Conservation (phyloP, 1,140 invertebrate genomes). For the Tachypleus tridentatus region DNA sequence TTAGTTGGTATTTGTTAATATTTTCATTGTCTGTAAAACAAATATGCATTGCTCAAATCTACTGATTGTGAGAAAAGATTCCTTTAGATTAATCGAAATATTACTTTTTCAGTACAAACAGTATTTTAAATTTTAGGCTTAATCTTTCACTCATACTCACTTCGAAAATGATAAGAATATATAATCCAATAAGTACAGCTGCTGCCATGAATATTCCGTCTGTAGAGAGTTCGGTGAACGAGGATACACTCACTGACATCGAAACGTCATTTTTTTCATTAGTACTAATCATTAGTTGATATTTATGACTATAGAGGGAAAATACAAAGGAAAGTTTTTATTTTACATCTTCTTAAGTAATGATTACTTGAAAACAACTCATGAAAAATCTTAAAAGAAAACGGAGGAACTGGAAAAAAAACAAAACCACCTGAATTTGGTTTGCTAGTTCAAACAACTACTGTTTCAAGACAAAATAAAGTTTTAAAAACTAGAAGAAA, state of each 20-base stretch:
- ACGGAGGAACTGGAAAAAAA: neutral
- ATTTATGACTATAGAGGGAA: conserved; percentile 1
- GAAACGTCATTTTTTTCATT: conserved; percentile 12
- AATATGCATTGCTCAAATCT: too few relatives aligned
- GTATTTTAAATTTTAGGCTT: conserved; percentile 13
- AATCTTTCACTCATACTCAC: conserved; percentile 35
- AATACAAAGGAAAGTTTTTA: neutral
- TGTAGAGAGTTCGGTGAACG: conserved; percentile 17
- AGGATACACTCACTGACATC: conserved; percentile 10
- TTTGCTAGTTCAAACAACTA: neutral
- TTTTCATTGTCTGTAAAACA: neutral
- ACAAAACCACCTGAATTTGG: neutral
- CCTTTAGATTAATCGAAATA: neutral
- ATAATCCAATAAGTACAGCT: conserved; percentile 55
- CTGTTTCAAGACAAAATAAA: neutral
- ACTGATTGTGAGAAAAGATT: neutral
- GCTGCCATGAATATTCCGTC: conserved; percentile 59
- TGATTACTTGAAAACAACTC: neutral
- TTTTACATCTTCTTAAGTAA: conserved; percentile 5
- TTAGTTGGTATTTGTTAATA: neutral
- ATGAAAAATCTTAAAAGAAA: neutral
- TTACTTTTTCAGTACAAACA: neutral
- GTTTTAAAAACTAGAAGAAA: neutral
- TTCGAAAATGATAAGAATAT: conserved; percentile 76
- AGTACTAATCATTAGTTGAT: conserved; percentile 9